Evolutionary conservation across 1,140 invertebrate genomes (phyloP).

Genomic region (Macrobrachium nipponense): DNA sequence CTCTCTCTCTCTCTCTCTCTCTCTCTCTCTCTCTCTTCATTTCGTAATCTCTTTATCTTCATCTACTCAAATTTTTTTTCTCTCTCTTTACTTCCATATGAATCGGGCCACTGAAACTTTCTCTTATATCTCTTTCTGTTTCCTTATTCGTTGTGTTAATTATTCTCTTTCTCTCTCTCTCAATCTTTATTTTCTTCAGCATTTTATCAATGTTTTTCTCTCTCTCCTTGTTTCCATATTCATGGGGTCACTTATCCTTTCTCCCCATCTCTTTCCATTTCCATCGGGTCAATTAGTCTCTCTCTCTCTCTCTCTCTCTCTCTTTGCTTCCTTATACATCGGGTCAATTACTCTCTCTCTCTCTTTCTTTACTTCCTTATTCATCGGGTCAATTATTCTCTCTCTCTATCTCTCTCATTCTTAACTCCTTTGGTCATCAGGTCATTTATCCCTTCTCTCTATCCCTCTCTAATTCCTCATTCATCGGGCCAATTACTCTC

Average conservation of each 20-base stretch:
- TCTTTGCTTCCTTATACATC: not conserved
- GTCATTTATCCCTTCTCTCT: not conserved
- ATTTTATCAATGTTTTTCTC: no score
- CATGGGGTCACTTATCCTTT: not conserved
- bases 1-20: not conserved
- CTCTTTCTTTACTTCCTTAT: not conserved
- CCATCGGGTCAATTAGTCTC: not conserved
- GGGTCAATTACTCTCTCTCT: not conserved
- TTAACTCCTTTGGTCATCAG: not conserved
- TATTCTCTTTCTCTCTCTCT: not conserved
- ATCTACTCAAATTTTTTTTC: not conserved
- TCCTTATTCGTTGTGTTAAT: not conserved
- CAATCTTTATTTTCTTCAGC: no score
- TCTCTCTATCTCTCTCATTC: not conserved
- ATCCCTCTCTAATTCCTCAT: no score
- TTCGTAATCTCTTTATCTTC: no score
- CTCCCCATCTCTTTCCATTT: not conserved
- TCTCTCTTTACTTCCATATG: not conserved
- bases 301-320: not conserved
- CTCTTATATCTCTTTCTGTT: not conserved
- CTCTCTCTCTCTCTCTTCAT: not conserved
- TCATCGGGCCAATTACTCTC: not conserved
- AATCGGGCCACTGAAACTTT: not conserved
- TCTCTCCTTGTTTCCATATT: not conserved
- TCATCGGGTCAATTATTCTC: not conserved